These are phyloP conservation scores for Tetramorium alpestre DNA, from an alignment of 1,140 invertebrate genomes.

Conservation along the genomic window DNA sequence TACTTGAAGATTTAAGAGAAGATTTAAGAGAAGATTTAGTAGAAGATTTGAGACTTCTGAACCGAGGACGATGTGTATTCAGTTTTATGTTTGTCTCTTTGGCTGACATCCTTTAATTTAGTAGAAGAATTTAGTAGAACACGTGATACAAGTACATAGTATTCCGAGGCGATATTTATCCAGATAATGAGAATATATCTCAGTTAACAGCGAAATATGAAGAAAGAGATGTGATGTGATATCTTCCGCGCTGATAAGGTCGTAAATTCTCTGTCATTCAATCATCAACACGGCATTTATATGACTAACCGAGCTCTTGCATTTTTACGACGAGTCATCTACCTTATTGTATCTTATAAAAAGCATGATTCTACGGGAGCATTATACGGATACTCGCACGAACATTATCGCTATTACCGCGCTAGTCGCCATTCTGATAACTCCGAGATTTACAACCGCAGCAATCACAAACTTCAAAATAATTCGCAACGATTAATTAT, in stretches of 20 bases:
- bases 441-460: slow-evolving; percentile 26
- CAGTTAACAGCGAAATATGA: slow-evolving; percentile 9
- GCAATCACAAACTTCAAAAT: background rate
- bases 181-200: slow-evolving; percentile 49
- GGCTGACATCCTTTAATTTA: slow-evolving; percentile 55
- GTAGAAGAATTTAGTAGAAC: slow-evolving; percentile 60
- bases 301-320: slow-evolving; percentile 20
- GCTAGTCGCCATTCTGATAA: slow-evolving; percentile 22
- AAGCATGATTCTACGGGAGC: background rate
- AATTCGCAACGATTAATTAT: background rate
- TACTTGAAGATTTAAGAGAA: slow-evolving; percentile 26
- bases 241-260: slow-evolving; percentile 33
- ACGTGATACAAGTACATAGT: slow-evolving; percentile 1
- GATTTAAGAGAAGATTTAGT: slow-evolving; percentile 23
- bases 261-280: slow-evolving; percentile 54
- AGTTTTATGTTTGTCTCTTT: slow-evolving; percentile 43
- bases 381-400: background rate
- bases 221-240: slow-evolving; percentile 3
- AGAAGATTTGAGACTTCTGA: slow-evolving; percentile 37
- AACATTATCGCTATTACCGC: background rate
- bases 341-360: slow-evolving; percentile 45
- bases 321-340: slow-evolving; percentile 41
- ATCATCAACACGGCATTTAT: slow-evolving; percentile 31
- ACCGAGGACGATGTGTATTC: slow-evolving; percentile 38
- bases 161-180: background rate